Base-by-base conservation (phyloP, 2,888 invertebrate species). In the Xestia rhomboidea region DNA sequence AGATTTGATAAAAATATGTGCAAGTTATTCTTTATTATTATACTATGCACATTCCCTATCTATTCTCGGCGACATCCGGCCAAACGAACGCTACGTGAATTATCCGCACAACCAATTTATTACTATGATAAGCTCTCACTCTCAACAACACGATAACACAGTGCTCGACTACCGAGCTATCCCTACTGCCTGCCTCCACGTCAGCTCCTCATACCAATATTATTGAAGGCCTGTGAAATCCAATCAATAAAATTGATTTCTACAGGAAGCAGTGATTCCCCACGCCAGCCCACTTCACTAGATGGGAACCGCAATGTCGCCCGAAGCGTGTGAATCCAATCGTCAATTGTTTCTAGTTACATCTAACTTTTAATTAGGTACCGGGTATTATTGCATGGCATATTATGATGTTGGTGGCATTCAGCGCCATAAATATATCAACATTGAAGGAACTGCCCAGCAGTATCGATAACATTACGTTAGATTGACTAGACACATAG, bases 101-200 rank as follows among this genome's bases (percentile, higher is more conserved):
- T 80, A 80, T 77, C 80, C 79, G 85, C 88, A 88, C 89, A 88
- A 88, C 88, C 88, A 88, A 88, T 81, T 88, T 87, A 87, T 87
- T 87, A 87, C 87, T 87, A 85, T 67, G 81, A 78, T 85, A 88
- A 85, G 81, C 81, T 88, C 88, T 79, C 87, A 81, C 81, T 82
- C 75, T 76, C 75, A 79, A 74, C 64, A 79, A 77, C 67, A 68
- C 69, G 78, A 71, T 34, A 79, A 77, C 72, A 76, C 63, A 73
- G 46, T 70, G 57, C 64, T 66, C 63, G 38, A 38, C 49, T 18
- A 64, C 44, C 67, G 46, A 70, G 38, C 63, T 49, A 51, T 60
- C 30, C 27, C n/a, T 51, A 66, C 68, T 68, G 49, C 51, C 69
- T 68, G 68, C 81, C 69, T 68, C 68, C 81, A 80, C 63, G 60